Evolutionary conservation across 2,113 vertebrate species (phyloP).

Genomic region (Pomatostomus ruficeps): DNA sequence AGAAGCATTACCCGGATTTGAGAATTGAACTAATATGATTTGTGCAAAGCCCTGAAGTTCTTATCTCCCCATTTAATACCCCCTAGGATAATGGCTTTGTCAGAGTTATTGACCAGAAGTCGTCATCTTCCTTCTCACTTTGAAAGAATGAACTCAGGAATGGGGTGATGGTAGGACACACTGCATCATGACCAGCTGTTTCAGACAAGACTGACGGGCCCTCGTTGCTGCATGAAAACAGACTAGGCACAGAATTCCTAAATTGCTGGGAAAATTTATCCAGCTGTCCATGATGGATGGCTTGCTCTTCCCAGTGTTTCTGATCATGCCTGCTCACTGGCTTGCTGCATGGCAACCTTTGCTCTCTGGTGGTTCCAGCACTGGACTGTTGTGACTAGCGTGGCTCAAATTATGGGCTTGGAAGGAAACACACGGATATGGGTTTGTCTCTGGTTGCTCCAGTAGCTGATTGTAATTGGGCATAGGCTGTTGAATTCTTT

Average conservation of each 20-base stretch:
- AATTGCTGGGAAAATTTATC: background rate
- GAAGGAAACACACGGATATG: background rate
- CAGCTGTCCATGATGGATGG: fast-evolving
- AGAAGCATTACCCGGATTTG: slow-evolving; percentile 55
- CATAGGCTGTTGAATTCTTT: background rate
- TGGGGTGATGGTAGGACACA: background rate
- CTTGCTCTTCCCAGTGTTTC: background rate
- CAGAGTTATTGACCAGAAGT: slow-evolving; percentile 44
- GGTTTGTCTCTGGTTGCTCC: background rate
- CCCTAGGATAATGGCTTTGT: slow-evolving; percentile 46
- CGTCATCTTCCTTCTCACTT: background rate
- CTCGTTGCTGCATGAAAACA: background rate
- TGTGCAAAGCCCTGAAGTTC: slow-evolving; percentile 57
- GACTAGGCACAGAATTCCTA: background rate
- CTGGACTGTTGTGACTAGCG: background rate
- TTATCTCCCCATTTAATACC: slow-evolving; percentile 67
- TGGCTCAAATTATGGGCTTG: background rate
- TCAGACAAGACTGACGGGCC: background rate
- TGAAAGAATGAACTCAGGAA: background rate
- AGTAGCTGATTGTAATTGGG: background rate
- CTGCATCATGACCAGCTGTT: background rate
- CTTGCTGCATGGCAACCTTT: background rate
- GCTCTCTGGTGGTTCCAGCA: background rate
- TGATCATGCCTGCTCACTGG: background rate
- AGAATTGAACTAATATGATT: slow-evolving; percentile 70